Evolutionary conservation across 2,888 invertebrate species (phyloP).

Genomic region (Hipparchia sbordonii): DNA sequence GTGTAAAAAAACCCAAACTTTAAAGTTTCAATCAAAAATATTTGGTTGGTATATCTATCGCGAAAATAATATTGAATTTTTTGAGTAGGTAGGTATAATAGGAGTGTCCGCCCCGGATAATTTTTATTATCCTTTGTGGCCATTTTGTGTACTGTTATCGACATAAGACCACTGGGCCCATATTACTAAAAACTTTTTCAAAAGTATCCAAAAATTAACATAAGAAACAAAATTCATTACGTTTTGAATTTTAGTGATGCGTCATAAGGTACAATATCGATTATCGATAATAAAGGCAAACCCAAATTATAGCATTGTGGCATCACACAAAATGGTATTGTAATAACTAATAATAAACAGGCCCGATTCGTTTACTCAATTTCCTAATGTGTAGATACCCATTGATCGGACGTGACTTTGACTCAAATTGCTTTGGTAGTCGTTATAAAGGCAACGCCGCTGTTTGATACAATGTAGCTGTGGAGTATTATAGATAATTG

Average conservation of each 20-base stretch:
- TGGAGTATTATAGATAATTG: slow-evolving; percentile 4
- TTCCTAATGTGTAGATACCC: slow-evolving; percentile 48
- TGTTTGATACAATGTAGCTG: slow-evolving; percentile 18
- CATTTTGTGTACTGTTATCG: slow-evolving; percentile 74
- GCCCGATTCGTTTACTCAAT: slow-evolving; percentile 65
- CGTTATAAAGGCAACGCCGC: slow-evolving; percentile 41
- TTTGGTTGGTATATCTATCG: slow-evolving; percentile 37
- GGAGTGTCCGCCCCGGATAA: slow-evolving; percentile 59
- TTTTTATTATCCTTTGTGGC: slow-evolving; percentile 61
- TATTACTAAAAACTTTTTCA: slow-evolving; percentile 36
- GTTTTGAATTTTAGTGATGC: slow-evolving; percentile 38
- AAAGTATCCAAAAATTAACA: slow-evolving; percentile 43
- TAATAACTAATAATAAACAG: slow-evolving; percentile 64
- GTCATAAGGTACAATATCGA: slow-evolving; percentile 48
- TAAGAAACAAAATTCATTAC: not conserved
- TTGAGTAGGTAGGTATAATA: slow-evolving; percentile 54
- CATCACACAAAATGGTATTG: slow-evolving; percentile 59
- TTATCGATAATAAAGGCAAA: slow-evolving; percentile 32
- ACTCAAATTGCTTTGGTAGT: slow-evolving; percentile 53
- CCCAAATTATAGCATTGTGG: slow-evolving; percentile 43
- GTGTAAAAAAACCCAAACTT: no score
- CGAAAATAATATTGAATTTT: slow-evolving; percentile 68
- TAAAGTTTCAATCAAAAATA: no score
- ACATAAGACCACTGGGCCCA: slow-evolving; percentile 53
- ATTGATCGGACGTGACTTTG: slow-evolving; percentile 43